These are phyloP conservation scores for Silvanus unidentatus DNA, from an alignment of 2,888 invertebrate genomes.

Conservation along the genomic window DNA sequence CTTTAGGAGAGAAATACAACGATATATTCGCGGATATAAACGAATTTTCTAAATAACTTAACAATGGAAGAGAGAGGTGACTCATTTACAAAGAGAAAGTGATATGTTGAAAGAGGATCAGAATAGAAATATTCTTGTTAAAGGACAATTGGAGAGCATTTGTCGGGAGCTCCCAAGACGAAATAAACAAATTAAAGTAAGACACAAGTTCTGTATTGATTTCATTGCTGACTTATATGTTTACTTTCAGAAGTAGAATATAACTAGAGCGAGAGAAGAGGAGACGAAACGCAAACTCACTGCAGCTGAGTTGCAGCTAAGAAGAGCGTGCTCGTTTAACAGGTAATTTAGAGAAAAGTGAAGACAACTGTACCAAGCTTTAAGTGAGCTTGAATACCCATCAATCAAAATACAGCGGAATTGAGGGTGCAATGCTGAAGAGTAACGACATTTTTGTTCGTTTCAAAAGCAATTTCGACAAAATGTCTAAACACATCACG, in stretches of 20 bases:
- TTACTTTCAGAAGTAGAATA: slow-evolving; percentile 70
- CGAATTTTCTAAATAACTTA: slow-evolving; percentile 48
- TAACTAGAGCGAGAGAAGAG: slow-evolving; percentile 77
- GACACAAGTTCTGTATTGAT: too few relatives aligned
- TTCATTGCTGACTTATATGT: too few relatives aligned
- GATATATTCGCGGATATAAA: slow-evolving; percentile 68
- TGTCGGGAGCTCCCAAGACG: slow-evolving; percentile 90
- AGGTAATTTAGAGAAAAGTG: slow-evolving; percentile 47
- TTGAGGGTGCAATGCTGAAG: too few relatives aligned
- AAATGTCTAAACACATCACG: slow-evolving; percentile 87
- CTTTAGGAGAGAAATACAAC: slow-evolving; percentile 69
- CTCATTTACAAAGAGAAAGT: slow-evolving; percentile 64
- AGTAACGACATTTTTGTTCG: too few relatives aligned
- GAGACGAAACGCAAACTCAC: slow-evolving; percentile 86
- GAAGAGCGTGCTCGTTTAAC: slow-evolving; percentile 49
- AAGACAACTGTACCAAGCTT: slow-evolving; percentile 51
- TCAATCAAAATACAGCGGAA: neutral
- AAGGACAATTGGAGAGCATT: slow-evolving; percentile 79
- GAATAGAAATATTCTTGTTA: slow-evolving; percentile 74
- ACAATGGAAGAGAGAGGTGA: slow-evolving; percentile 41
- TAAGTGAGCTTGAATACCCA: slow-evolving; percentile 57
- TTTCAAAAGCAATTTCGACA: slow-evolving; percentile 38
- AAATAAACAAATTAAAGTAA: slow-evolving; percentile 82
- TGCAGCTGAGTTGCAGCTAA: slow-evolving; percentile 72
- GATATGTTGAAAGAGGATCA: slow-evolving; percentile 77